Conservation (phyloP, 2,797 vertebrate genomes). For the Macrochelys suwanniensis region DNA sequence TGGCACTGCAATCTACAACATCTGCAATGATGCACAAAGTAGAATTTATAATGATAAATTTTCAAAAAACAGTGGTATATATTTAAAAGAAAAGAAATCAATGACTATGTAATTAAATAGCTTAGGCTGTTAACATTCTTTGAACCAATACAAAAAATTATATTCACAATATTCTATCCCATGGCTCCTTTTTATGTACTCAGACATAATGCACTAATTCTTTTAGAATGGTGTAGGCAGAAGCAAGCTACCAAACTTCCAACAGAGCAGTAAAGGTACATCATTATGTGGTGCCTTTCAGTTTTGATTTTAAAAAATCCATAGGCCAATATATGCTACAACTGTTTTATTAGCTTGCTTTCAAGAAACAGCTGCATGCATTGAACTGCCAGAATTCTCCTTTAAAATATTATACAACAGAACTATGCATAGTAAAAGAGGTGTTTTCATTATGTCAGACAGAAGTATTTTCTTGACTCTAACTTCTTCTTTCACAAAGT, state of each 20-base stretch:
- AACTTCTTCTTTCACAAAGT: neutral
- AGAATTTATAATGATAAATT: neutral
- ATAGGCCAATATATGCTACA: neutral
- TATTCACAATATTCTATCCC: neutral
- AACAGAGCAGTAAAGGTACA: neutral
- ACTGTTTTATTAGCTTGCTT: slow-evolving; percentile 1
- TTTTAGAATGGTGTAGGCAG: slow-evolving; percentile 44
- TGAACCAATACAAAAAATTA: slow-evolving; percentile 40
- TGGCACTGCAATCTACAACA: neutral
- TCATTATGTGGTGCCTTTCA: neutral
- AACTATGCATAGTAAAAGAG: slow-evolving; percentile 36
- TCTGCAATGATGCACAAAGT: neutral
- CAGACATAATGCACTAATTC: slow-evolving; percentile 20
- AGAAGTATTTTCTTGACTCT: neutral
- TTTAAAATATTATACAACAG: slow-evolving; percentile 25
- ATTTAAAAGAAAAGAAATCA: neutral
- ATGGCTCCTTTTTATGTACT: neutral
- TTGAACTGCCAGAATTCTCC: neutral
- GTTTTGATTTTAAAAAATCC: neutral
- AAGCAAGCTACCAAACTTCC: slow-evolving; percentile 44
- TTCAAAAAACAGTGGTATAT: neutral
- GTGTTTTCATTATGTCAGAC: neutral
- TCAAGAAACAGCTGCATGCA: neutral
- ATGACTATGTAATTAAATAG: slow-evolving; percentile 10
- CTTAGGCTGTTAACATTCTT: slow-evolving; percentile 28